Percentiles rank a stretch among this genome's conserved stretches.
These are phyloP conservation scores for Campylorhamphus procurvoides DNA, from an alignment of 2,113 vertebrate species.

Conservation along the genomic window DNA sequence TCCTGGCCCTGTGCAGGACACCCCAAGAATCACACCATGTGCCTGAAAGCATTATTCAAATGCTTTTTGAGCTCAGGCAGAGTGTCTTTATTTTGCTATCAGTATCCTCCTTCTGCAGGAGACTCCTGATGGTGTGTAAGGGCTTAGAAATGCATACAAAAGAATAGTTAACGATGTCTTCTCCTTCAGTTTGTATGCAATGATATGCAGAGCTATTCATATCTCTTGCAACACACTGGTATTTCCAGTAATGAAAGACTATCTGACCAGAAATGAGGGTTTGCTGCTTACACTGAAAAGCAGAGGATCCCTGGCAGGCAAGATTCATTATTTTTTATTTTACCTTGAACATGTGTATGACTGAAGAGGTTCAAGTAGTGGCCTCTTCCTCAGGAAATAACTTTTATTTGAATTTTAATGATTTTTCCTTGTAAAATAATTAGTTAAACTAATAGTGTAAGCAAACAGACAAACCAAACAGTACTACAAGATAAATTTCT, in stretches of 20 bases:
- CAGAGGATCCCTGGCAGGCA: background rate
- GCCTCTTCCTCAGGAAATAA: background rate
- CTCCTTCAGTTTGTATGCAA: background rate
- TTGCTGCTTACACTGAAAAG: background rate
- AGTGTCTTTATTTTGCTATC: background rate
- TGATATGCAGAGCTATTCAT: background rate
- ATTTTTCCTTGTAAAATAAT: background rate
- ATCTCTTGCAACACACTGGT: background rate
- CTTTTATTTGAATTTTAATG: background rate
- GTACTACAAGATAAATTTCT: background rate
- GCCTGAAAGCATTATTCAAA: background rate
- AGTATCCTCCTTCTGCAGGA: background rate
- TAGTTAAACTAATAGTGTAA: background rate
- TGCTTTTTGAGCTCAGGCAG: accelerated
- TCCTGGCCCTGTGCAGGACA: background rate
- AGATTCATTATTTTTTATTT: background rate
- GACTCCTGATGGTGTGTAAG: background rate
- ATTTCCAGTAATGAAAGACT: background rate
- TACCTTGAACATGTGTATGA: background rate
- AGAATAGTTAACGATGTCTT: background rate
- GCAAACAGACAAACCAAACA: background rate
- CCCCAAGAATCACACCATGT: background rate
- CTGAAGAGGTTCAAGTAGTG: background rate
- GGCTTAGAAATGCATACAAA: background rate
- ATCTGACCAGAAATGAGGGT: background rate